phyloP scores from a whole-genome alignment of 2,113 vertebrate species.

The Heterotis niloticus region DNA sequence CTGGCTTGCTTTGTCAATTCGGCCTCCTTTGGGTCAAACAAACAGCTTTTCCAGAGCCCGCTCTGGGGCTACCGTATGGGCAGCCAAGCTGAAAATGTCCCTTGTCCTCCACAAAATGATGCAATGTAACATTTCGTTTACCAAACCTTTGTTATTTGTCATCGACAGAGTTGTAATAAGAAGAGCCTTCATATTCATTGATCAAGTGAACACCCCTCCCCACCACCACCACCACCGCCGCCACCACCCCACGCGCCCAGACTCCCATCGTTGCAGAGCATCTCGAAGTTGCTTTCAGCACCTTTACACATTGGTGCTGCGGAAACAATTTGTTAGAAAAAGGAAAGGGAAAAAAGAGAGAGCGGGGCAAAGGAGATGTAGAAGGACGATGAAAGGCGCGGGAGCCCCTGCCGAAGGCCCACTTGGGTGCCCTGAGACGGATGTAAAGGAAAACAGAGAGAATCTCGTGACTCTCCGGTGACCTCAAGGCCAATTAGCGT shows the following conservation, averaged over 20 bases:
- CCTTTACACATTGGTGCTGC: constrained; percentile 44
- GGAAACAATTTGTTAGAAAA: constrained; percentile 39
- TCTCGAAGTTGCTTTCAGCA: constrained; percentile 35
- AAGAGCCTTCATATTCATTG: constrained; percentile 68
- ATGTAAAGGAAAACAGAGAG: constrained; percentile 23
- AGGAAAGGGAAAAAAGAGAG: constrained; percentile 28
- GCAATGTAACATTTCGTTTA: constrained; percentile 70
- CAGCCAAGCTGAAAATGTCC: constrained; percentile 76
- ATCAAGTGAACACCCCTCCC: constrained; percentile 52
- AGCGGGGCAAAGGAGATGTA: constrained; percentile 15
- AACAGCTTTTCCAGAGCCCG: constrained; percentile 70
- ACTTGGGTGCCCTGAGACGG: constrained; percentile 14
- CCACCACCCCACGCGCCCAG: no score
- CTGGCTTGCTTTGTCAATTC: constrained; percentile 74
- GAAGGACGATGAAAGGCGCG: not conserved
- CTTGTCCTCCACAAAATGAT: constrained; percentile 73
- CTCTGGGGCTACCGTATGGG: constrained; percentile 60
- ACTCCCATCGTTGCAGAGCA: constrained; percentile 30
- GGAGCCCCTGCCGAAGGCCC: not conserved
- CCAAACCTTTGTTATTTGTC: constrained; percentile 73
- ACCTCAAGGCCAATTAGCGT: constrained; percentile 48
- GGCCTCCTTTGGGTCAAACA: constrained; percentile 76
- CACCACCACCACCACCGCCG: no score
- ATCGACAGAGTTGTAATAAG: constrained; percentile 72
- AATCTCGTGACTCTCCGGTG: constrained; percentile 37